phyloP scores from a whole-genome alignment of 2,888 invertebrate genomes.

The Melipona beecheii region DNA sequence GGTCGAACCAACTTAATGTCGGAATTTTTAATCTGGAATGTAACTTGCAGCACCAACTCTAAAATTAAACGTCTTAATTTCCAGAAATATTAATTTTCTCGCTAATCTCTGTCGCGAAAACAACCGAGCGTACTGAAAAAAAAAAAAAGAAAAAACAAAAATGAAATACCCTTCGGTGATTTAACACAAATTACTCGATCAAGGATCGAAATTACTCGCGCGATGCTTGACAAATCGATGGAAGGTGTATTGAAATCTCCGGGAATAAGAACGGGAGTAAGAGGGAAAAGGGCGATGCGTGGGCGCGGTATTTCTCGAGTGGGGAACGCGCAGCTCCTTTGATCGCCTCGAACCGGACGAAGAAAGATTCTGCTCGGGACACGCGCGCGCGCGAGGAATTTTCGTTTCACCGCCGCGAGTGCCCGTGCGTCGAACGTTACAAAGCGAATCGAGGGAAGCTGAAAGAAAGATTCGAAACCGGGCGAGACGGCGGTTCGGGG shows the following conservation, averaged over 20 bases:
- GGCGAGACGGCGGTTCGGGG: background rate
- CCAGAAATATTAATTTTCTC: too few relatives aligned
- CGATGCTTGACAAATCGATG: background rate
- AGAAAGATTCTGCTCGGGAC: constrained; percentile 38
- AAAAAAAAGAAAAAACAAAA: too few relatives aligned
- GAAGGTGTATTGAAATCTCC: background rate
- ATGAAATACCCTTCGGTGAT: too few relatives aligned
- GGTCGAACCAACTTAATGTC: too few relatives aligned
- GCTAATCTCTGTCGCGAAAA: too few relatives aligned
- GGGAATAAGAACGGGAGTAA: background rate
- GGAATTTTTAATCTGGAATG: too few relatives aligned
- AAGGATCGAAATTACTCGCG: background rate
- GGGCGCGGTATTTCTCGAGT: constrained; percentile 30
- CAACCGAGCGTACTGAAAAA: too few relatives aligned
- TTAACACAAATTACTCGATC: too few relatives aligned
- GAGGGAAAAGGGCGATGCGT: constrained; percentile 7
- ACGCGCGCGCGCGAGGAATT: constrained; percentile 35
- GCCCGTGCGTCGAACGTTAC: constrained; percentile 45
- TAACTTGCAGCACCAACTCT: too few relatives aligned
- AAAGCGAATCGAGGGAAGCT: constrained; percentile 32
- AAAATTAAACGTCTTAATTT: too few relatives aligned
- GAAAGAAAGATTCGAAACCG: constrained; percentile 42
- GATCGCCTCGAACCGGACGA: constrained; percentile 37
- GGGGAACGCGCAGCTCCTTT: constrained; percentile 35
- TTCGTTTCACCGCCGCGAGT: constrained; percentile 39